These are phyloP conservation scores for Vanessa tameamea DNA, from an alignment of 1,140 invertebrate species.

Conservation along the genomic window DNA sequence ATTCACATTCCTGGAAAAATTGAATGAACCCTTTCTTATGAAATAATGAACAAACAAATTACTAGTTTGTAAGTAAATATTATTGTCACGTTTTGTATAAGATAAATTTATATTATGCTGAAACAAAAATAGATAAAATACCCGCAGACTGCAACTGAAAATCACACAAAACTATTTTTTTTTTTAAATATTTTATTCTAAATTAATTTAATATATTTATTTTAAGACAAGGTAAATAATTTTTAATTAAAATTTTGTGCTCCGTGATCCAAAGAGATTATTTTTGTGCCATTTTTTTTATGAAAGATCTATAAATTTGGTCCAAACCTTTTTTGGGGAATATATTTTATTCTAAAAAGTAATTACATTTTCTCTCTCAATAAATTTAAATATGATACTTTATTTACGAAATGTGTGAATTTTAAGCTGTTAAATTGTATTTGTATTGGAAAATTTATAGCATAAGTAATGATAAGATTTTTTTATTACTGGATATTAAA, in stretches of 20 bases:
- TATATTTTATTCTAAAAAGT: not conserved
- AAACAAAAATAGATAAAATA: not conserved
- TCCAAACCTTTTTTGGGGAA: no score
- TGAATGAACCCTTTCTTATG: not conserved
- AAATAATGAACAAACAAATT: not conserved
- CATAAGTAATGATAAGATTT: constrained; percentile 6
- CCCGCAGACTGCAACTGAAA: not conserved
- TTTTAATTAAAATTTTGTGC: not conserved
- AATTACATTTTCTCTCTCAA: not conserved
- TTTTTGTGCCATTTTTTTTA: not conserved
- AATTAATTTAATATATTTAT: not conserved
- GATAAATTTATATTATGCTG: not conserved
- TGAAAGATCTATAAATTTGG: no score
- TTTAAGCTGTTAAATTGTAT: not conserved
- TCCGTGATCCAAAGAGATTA: not conserved
- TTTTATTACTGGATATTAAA: constrained; percentile 11
- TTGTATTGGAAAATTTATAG: not conserved
- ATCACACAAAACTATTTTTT: not conserved
- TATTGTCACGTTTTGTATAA: constrained; percentile 12
- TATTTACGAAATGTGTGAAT: no score
- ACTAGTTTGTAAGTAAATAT: constrained; percentile 3
- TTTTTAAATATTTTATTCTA: no score
- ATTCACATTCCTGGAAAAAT: not conserved
- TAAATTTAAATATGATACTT: no score
- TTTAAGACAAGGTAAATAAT: no score